Evolutionary conservation across 2,888 invertebrate genomes (phyloP), one percentile per base, ranked within the genome.

Genomic region (Tromatobia lineatoria): DNA sequence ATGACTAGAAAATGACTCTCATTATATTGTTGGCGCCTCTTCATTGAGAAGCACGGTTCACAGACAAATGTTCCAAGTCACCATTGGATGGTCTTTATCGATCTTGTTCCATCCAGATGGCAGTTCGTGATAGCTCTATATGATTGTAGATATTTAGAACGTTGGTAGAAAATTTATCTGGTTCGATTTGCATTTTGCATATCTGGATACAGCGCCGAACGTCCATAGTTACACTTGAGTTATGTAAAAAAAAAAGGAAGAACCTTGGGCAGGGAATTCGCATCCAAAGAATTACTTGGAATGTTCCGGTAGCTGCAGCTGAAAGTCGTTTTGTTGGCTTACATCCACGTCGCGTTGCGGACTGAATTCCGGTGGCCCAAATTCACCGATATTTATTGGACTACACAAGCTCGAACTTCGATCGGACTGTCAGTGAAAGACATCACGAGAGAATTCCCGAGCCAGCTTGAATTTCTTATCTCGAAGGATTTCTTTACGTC

Each of bases 311-410:
- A 87, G 87, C 86, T 86, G 86, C 88, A 84, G 89, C 89, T 86
- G 83, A 85, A 87, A 86, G 88, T 47, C 54, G 67, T 79, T 85
- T 80, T 70, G 90, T 92, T 92, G 92, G 92, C 92, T 90, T 89
- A 90, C 88, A 88, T 92, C 92, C 92, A 92, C 91, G 90, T 88
- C 90, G 91, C 91, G 91, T 91, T 92, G 91, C 91, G 89, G 90
- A 91, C 86, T 87, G 87, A 89, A 88, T 91, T 90, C 88, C 86
- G 85, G 83, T 91, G 90, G 86, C 89, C 91, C 88, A 88, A 89
- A 91, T 91, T 88, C 88, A 64, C 85, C 83, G 69, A 88, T 90
- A 89, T 90, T 90, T 90, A 89, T 89, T 88, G 50, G 50, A 74
- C 67, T 80, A 69, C 52, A 64, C 83, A 34, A 50, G 23, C 18